Evolutionary conservation across 92 coral and sea anemone genomes (phyloP), one percentile per base, ranked within the genome.

Genomic region (Porites evermanni): DNA sequence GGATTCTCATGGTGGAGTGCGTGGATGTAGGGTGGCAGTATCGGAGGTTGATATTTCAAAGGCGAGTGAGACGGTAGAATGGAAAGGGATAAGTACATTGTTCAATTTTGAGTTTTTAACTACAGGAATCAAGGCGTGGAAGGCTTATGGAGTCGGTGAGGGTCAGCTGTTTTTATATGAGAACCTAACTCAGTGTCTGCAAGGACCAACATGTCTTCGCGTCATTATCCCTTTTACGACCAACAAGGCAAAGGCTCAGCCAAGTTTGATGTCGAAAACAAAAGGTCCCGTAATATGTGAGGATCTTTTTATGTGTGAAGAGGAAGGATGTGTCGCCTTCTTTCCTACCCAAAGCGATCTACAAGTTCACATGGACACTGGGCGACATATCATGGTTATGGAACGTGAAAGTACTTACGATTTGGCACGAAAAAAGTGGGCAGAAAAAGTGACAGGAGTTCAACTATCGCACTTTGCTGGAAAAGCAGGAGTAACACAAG

Each of bases 1-100:
- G 63, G 91, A 90, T 18, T 90, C 85, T 3, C 77, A 86, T 64
- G 93, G 88, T 32, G 87, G 90, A 6, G 54, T 80, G 64, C 76
- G 71, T 69, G 88, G 90, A 58, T 90, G 93, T 67, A 56, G 91
- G 69, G 80, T 79, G 2, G 84, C 85, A 50, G 91, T 86, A 10
- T 74, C 59, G 6, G 83, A 90, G 74, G 80, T 84, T 6, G 92
- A 83, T 88, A 32, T 80, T 4, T 17, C 85, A 17, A 84, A 67
- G 75, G 92, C 81, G 23, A 51, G 53, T 23, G 38, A 59, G 54
- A 21, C 54, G 69, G 52, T 6, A 38, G 23, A 80, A 32, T 78
- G 72, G 82, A 66, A 63, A 63, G 70, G 72, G 20, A 78, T 64
- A 6, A 79, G 72, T 72, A 17, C 83, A 32, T 50, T 79, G 38